A percentile compares a stretch with the other conserved stretches of the same genome.
Conservation (phyloP, 1,140 invertebrate species). For the Monomorium pharaonis region DNA sequence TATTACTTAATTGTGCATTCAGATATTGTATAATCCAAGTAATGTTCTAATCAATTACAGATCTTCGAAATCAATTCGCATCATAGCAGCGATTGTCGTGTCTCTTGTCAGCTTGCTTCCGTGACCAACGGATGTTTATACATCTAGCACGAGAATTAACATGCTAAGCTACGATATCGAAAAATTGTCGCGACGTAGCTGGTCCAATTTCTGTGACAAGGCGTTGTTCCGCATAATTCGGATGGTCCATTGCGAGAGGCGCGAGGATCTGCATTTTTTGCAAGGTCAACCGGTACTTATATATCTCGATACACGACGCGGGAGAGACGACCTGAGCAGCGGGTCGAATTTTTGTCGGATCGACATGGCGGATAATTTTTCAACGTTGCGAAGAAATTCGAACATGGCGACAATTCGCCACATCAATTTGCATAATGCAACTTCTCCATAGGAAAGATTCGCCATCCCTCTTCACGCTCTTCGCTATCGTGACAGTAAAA, state of each 20-base stretch:
- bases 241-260: conserved; percentile 3
- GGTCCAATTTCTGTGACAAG: conserved; percentile 17
- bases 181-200: background rate
- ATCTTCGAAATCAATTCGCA: background rate
- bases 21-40: background rate
- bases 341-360: conserved; percentile 36
- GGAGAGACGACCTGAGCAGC: background rate
- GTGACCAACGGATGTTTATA: background rate
- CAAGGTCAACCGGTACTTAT: conserved; percentile 44
- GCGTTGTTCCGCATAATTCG: conserved; percentile 47
- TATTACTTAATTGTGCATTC: background rate
- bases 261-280: conserved; percentile 30
- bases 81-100: background rate
- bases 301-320: background rate
- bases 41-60: background rate
- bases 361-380: conserved; percentile 1
- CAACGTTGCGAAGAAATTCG: background rate
- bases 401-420: background rate
- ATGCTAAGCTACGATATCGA: conserved; percentile 1
- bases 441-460: background rate
- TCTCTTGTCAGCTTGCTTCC: background rate
- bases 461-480: background rate
- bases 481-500: conserved; percentile 4
- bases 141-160: conserved; percentile 8
- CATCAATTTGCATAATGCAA: conserved; percentile 48